Evolutionary conservation across 2,797 vertebrate genomes (phyloP).

Genomic region (Cyclura pinguis): DNA sequence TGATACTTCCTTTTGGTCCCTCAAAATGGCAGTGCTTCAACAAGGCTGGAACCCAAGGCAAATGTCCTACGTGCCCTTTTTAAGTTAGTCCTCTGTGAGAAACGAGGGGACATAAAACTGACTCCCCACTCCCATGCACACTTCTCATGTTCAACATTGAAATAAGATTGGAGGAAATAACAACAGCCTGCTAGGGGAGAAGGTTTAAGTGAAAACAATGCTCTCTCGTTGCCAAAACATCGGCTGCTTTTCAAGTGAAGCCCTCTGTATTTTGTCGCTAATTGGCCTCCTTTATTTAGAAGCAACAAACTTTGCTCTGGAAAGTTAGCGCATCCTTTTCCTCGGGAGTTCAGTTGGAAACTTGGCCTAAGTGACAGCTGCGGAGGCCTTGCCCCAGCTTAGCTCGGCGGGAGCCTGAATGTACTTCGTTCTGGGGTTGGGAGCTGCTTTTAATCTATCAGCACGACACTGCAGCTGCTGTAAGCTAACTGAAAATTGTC

Average conservation of each 20-base stretch:
- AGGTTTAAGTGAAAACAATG: constrained; percentile 16
- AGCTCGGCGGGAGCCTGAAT: constrained; percentile 87
- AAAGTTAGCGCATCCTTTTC: constrained; percentile 79
- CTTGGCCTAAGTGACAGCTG: constrained; percentile 92
- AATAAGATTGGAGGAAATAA: neutral
- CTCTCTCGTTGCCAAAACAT: constrained; percentile 43
- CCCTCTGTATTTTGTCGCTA: constrained; percentile 61
- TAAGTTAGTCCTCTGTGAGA: neutral
- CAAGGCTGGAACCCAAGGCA: neutral
- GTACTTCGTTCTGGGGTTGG: constrained; percentile 93
- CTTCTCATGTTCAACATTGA: neutral
- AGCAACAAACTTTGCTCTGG: constrained; percentile 67
- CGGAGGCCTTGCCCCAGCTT: constrained; percentile 86
- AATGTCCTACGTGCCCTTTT: neutral
- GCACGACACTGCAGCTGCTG: constrained; percentile 94
- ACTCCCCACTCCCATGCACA: fast-evolving
- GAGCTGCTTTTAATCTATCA: constrained; percentile 98
- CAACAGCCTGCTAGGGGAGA: neutral
- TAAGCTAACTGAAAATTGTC: constrained; percentile 90
- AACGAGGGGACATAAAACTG: neutral
- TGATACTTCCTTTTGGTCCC: neutral
- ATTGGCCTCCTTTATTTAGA: constrained; percentile 56
- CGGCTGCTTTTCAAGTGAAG: constrained; percentile 32
- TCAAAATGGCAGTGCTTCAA: constrained; percentile 13
- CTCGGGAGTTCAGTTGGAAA: constrained; percentile 86